Base-by-base conservation (phyloP, 2,113 vertebrate species). In the Ibidorhyncha struthersii region DNA sequence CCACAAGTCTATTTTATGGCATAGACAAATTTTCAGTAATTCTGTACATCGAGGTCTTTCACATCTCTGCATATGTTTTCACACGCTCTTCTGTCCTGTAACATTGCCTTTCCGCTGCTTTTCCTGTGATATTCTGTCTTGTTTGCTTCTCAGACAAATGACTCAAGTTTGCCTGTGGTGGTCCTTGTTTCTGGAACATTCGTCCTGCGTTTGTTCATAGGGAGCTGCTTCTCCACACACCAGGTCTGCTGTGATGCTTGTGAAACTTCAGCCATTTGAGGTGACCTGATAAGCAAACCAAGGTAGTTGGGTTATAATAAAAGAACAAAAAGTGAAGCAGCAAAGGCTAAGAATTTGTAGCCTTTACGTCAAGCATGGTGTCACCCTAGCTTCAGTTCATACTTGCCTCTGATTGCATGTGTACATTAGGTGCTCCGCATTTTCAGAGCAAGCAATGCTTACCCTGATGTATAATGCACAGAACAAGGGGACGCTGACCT, bases 81-180 rank as follows among this genome's bases (percentile, higher is more conserved):
- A 22, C 34, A 27, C 4, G 3, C 2, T 22, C 4, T 79, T 86
- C 49, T 47, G 5, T 70, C 36, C 20, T 3, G 0, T 55, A 47
- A 20, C 7, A 5, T 32, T 70, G 40, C 12, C 49, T 90, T 86
- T 70, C 22, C 5, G 5, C 22, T 16, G 6, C 45, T 85, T 85
- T 47, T 73, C 45, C 36, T 62, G 17, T 23, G 62, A 58, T 8
- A 27, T 3, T 50, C 52, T 80, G 49, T 45, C 63, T 53, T 58
- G 4, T n/a, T 71, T n/a, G 2, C 3, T 30, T 95, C 58, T 93
- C 65, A 72, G 76, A 41, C 7, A 66, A 80, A 73, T 19, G 8
- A 12, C 9, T 65, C 8, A 5, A 29, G 10, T 70, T 86, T 85
- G 8, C 11, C 58, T 58, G 50, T 32, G 29, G 40, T 34, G 36